Evolutionary conservation across 2,888 invertebrate species (phyloP), one percentile per base, ranked within the genome.

Genomic region (Pimpla rufipes): DNA sequence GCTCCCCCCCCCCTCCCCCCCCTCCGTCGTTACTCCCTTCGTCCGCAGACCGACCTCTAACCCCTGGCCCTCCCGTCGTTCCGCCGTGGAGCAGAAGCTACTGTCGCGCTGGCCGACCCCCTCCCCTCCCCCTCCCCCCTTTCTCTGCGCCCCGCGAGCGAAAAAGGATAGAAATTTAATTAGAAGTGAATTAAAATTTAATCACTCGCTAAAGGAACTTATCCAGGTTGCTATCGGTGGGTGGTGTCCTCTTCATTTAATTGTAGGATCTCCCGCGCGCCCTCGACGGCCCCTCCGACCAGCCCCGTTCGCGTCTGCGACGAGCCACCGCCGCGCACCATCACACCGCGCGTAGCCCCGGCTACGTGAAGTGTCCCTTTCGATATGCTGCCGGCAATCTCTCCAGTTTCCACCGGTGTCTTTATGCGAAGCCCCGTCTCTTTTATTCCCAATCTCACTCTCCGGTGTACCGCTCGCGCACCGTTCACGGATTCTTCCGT

Each of bases 161-260:
- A 82, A 74, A 80, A 81, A 75, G 62, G 75, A 75, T 89, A 89
- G 89, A 91, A 91, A 91, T 92, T 90, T 91, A 92, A 92, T 92
- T 92, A 91, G 90, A 91, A 91, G 90, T 90, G 90, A 89, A 92
- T 92, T 91, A 91, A 91, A 91, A 90, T 91, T 91, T 90, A 92
- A 92, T 91, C 90, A 90, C 89, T 89, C 87, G 88, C 89, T 88
- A 88, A 91, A 88, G 89, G 89, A 91, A 91, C 86, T 90, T 90
- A 90, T 91, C 88, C 88, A 81, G 86, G 84, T 82, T 79, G 87
- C 86, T 89, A 90, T 89, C 88, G 90, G 89, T 87, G 89, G 88
- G 89, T 87, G 88, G 89, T 90, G 87, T 89, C 88, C 90, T 89
- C 89, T 89, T 88, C 89, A 87, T 91, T 92, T 91, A 91, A 92